Conservation (phyloP, 2,113 vertebrate genomes). For the Nicator chloris region DNA sequence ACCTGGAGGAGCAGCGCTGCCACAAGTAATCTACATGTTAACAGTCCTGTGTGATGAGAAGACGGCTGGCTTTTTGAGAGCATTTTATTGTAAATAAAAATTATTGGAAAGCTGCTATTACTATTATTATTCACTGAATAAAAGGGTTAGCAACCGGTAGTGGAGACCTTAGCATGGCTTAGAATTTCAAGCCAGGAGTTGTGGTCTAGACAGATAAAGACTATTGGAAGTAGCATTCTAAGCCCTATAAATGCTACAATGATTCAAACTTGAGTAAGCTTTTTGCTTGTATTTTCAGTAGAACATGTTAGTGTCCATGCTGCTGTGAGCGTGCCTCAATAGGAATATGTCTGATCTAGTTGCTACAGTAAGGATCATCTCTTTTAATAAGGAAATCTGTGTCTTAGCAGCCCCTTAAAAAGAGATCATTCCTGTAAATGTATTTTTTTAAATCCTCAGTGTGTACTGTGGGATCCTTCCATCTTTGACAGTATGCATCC, state of each 20-base stretch:
- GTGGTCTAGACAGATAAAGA: not conserved
- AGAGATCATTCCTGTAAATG: not conserved
- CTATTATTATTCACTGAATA: not conserved
- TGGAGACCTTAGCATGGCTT: not conserved
- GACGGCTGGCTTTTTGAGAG: not conserved
- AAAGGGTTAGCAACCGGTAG: not conserved
- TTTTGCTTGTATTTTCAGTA: not conserved
- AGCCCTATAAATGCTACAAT: not conserved
- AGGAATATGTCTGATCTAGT: not conserved
- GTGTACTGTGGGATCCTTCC: not conserved
- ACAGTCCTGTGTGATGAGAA: not conserved
- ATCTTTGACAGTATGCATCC: not conserved
- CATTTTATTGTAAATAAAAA: not conserved
- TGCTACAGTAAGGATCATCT: constrained; percentile 18
- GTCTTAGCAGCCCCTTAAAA: constrained; percentile 9
- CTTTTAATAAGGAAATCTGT: constrained; percentile 44
- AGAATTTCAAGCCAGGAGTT: not conserved
- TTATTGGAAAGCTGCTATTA: not conserved
- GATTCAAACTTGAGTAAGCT: not conserved
- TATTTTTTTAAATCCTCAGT: not conserved
- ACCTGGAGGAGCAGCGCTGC: not conserved
- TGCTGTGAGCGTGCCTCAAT: not conserved
- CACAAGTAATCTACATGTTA: not conserved
- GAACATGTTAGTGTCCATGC: not conserved
- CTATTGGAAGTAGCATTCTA: not conserved